Evolutionary conservation across 2,888 invertebrate genomes (phyloP).

Genomic region (Stenotaenia linearis): DNA sequence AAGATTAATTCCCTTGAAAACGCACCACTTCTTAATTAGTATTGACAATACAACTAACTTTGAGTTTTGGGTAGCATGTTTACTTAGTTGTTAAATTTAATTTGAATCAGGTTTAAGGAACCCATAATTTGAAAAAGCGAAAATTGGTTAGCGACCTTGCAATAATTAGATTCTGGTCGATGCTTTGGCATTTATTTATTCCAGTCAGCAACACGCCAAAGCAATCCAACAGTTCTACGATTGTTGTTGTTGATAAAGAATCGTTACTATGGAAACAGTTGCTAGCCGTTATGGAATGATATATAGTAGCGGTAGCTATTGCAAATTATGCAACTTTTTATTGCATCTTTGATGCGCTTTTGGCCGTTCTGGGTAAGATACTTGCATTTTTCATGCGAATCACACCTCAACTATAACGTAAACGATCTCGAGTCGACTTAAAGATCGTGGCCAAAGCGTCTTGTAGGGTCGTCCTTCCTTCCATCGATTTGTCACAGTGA

Average conservation of each 20-base stretch:
- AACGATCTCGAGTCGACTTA: background rate
- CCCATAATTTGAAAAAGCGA: background rate
- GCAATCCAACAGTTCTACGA: background rate
- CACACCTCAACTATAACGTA: background rate
- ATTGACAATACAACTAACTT: background rate
- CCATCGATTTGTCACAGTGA: background rate
- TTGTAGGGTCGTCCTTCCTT: background rate
- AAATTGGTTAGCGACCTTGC: background rate
- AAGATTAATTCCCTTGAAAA: background rate
- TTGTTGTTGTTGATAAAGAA: background rate
- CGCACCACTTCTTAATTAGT: background rate
- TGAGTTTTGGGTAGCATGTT: background rate
- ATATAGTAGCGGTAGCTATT: no score
- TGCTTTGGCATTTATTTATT: background rate
- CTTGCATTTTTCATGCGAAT: background rate
- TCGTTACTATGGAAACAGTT: background rate
- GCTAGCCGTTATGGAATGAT: background rate
- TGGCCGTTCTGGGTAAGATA: no score
- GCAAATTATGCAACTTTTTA: background rate
- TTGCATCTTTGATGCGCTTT: background rate
- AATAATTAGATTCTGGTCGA: background rate
- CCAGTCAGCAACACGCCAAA: conserved; percentile 9
- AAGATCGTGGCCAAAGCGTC: background rate
- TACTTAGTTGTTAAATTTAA: background rate
- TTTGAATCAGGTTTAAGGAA: background rate